Conservation (phyloP, 2,797 vertebrate species). For the Sebastes melanostomus region DNA sequence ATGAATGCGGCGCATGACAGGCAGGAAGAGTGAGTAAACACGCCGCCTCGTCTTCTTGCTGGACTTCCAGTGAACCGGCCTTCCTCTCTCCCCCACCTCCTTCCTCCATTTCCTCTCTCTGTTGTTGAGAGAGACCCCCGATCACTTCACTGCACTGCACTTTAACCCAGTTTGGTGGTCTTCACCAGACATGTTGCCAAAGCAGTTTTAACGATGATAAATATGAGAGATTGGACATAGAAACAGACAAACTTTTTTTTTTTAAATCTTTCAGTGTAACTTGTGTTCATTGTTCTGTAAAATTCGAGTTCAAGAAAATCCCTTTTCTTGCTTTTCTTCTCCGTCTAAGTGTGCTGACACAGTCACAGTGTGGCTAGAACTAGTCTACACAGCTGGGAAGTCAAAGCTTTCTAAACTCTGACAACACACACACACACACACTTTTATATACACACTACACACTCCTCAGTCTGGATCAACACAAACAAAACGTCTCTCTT, state of each 20-base stretch:
- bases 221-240: not conserved
- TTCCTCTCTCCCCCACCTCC: conserved; percentile 17
- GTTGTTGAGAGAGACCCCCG: conserved; percentile 12
- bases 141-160: not conserved
- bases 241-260: too few relatives aligned
- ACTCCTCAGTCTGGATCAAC: conserved; percentile 20
- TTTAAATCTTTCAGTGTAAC: not conserved
- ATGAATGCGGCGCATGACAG: conserved; percentile 26
- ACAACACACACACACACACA: conserved; percentile 4
- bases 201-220: not conserved
- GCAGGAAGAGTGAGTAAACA: conserved; percentile 52
- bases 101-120: conserved; percentile 47
- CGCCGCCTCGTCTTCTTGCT: conserved; percentile 6
- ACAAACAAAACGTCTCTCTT: conserved; percentile 26
- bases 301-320: not conserved
- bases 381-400: conserved; percentile 72
- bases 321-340: conserved; percentile 16
- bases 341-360: conserved; percentile 49
- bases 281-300: not conserved
- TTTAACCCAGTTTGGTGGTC: not conserved
- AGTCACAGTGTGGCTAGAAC: conserved; percentile 28
- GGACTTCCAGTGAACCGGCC: conserved; percentile 47
- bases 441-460: conserved; percentile 1
- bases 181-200: not conserved
- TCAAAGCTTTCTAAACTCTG: conserved; percentile 26